Evolutionary conservation across 1,140 invertebrate genomes (phyloP), one percentile per base, ranked within the genome.

Genomic region (Meloidogyne floridensis): DNA sequence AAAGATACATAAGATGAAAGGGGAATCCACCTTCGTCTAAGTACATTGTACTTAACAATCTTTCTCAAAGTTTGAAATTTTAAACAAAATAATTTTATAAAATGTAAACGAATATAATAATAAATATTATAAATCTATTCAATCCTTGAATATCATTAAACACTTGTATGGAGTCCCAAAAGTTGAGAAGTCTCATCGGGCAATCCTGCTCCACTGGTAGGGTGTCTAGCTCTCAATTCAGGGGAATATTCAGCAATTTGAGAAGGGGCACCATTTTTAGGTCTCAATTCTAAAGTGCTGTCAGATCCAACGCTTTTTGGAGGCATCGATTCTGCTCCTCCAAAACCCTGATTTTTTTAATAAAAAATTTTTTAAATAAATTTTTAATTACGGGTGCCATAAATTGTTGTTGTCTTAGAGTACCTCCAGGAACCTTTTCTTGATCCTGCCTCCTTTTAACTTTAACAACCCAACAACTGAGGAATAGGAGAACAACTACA

Each of bases 391-490:
- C 59, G n/a, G 15, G 9, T 9, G 18, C 2, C 20, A 79, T 53
- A 72, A 79, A 79, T 77, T 77, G 76, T 15, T 32, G 77, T 56
- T 70, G 72, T 8, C 10, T 43, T 53, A 47, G 15, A 47, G 32
- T 15, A 32, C 80, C 75, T 43, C 20, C 75, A 15, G 42, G 13
- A 18, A 5, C 4, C 20, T 80, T 73, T 53, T 87, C 81, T 11
- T 32, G 71, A 20, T 84, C 84, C 51, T 84, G 80, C 32, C 70
- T 18, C 13, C 84, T 53, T 20, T 73, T 56, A 8, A 72, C 59
- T 79, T 87, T 87, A 47, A 85, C 78, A 73, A 79, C 83, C 87
- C 87, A 87, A 70, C 82, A 87, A 70, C 75, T 74, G 53, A 87
- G 72, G 75, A 87, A 87, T 69, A 88, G 82, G 2, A 87, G 75